Conservation (phyloP, 2,888 invertebrate genomes). For the Philopedon plagiatum region DNA sequence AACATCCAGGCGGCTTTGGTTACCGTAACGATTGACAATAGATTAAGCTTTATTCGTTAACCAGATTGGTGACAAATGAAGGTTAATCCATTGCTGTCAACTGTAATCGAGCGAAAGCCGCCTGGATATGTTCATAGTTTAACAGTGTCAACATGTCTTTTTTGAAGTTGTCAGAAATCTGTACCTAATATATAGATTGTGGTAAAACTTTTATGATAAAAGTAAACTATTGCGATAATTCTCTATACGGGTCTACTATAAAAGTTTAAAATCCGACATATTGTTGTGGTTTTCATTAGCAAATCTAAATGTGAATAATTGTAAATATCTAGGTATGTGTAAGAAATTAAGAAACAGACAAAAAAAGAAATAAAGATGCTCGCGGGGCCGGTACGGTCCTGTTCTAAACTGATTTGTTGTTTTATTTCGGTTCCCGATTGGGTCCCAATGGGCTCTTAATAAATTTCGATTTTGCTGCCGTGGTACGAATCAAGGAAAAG, state of each 20-base stretch:
- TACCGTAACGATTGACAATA: too few species aligned
- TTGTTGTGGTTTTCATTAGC: constrained; percentile 42
- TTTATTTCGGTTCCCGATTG: constrained; percentile 23
- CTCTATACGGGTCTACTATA: constrained; percentile 49
- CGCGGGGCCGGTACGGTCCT: constrained; percentile 25
- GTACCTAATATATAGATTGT: constrained; percentile 28
- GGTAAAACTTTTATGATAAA: constrained; percentile 28
- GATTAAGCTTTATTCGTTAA: too few species aligned
- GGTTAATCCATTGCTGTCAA: too few species aligned
- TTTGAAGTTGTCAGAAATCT: constrained; percentile 11
- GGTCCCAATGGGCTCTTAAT: too few species aligned
- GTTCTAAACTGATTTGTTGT: constrained; percentile 31
- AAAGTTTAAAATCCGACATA: constrained; percentile 20
- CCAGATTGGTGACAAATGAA: too few species aligned
- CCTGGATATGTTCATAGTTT: not conserved
- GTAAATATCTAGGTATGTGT: constrained; percentile 51
- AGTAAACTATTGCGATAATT: constrained; percentile 44
- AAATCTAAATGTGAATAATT: constrained; percentile 50
- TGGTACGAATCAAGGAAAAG: too few species aligned
- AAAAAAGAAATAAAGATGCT: constrained; percentile 49
- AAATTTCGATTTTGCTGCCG: too few species aligned
- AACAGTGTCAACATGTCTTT: constrained; percentile 7
- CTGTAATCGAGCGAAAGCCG: too few species aligned
- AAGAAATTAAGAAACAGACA: constrained; percentile 44
- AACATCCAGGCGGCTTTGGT: too few species aligned